phyloP scores from a whole-genome alignment of 2,888 invertebrate species.

The Eutolmus rufibarbis region DNA sequence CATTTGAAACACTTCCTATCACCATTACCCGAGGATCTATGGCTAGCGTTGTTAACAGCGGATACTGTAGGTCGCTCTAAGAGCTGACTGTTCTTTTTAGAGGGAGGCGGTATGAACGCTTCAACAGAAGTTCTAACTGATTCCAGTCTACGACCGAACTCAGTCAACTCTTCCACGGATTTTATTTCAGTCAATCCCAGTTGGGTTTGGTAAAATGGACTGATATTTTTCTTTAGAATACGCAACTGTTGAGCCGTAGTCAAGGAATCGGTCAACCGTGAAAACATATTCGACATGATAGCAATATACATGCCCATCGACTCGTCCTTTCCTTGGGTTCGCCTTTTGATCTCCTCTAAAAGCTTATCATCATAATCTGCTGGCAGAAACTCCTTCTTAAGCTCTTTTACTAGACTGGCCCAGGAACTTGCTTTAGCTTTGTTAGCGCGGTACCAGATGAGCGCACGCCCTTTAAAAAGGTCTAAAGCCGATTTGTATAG shows the following conservation, averaged over 20 bases:
- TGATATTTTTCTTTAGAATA: not conserved
- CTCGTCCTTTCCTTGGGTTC: constrained; percentile 28
- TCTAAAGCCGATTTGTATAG: not conserved
- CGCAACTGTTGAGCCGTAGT: not conserved
- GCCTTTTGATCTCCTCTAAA: constrained; percentile 22
- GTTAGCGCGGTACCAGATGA: constrained; percentile 32
- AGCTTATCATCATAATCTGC: constrained; percentile 33
- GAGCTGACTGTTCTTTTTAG: not conserved
- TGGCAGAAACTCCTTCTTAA: constrained; percentile 32
- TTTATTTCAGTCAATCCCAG: not conserved
- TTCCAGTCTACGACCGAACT: not conserved
- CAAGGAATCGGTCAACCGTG: not conserved
- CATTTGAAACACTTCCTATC: not conserved
- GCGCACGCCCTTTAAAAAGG: constrained; percentile 11
- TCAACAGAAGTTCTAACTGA: not conserved
- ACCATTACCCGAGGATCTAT: not conserved
- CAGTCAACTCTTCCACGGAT: not conserved
- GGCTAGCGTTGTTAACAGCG: not conserved
- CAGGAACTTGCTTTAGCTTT: not conserved
- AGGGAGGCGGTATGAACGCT: not conserved
- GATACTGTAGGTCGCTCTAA: not conserved
- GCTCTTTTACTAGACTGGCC: not conserved
- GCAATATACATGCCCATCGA: constrained; percentile 33
- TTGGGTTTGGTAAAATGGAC: not conserved
- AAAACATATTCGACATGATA: not conserved